Percentiles rank a stretch among this genome's conserved stretches.
Conservation (phyloP, 2,113 vertebrate genomes). For the Suricata suricatta region DNA sequence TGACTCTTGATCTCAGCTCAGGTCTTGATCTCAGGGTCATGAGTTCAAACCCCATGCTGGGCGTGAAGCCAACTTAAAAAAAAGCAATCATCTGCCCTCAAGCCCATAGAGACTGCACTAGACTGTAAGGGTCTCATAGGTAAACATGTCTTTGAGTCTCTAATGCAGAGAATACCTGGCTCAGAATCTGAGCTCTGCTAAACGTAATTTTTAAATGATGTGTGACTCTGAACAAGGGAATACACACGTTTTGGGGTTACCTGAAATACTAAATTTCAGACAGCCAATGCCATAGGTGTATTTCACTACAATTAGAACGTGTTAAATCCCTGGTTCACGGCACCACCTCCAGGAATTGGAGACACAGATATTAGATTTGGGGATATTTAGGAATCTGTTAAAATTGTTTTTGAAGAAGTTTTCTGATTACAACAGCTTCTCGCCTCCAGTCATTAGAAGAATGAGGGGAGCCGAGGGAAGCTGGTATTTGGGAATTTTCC, state of each 20-base stretch:
- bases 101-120: neutral
- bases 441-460: neutral
- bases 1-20: too few relatives aligned
- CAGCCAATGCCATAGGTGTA: neutral
- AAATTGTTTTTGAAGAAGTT: neutral
- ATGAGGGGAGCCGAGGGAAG: neutral
- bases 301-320: neutral
- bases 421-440: neutral
- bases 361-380: neutral
- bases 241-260: neutral
- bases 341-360: neutral
- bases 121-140: neutral
- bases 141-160: neutral
- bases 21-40: too few relatives aligned
- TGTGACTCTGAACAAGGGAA: neutral
- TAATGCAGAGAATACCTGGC: neutral
- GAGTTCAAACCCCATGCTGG: too few relatives aligned
- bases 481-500: neutral
- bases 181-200: neutral
- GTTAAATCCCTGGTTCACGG: neutral
- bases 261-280: neutral
- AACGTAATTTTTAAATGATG: neutral
- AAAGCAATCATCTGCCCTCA: neutral
- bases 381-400: neutral
- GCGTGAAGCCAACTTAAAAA: too few relatives aligned